Base-by-base conservation (phyloP, 2,113 vertebrate species). In the Chionodraco myersi region DNA sequence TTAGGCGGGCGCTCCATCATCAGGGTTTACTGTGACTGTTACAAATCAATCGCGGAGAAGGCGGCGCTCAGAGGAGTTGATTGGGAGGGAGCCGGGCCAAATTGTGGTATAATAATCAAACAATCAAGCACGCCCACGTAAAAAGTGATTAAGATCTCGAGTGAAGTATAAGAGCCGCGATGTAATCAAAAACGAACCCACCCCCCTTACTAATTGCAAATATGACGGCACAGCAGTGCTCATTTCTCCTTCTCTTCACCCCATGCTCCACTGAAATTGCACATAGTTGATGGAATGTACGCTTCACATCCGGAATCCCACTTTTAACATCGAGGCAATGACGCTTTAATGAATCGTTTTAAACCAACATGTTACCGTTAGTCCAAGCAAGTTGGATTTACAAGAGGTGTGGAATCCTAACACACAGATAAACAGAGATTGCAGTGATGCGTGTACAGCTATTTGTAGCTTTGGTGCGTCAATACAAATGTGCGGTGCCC, bases 101-200 rank as follows among this genome's bases (percentile, higher is more conserved):
- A 89, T 80, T 73, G 88, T 82, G 87, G 84, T 76, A 41, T 41
- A 64, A 92, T 93, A 89, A 93, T 93, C 89, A 90, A 82, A 92
- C 91, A 93, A 92, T 92, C 91, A 92, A 88, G 86, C 93, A 80
- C 86, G 79, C 85, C 85, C 78, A 86, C 87, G 85, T 83, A 89
- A 69, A 89, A 83, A 88, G 87, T 91, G 89, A 93, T 92, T 92
- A 90, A 89, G 77, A 93, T 86, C 90, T 88, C 88, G 80, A 93
- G 86, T 80, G 77, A 86, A 88, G 81, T 84, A 66, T 80, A 85
- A 82, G 83, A 84, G 78, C 62, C 0, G 4, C 85, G 86, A 91
- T 94, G 92, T 93, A 94, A 94, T 95, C 89, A 94, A 82, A 86
- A 89, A 85, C 56, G 1, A 84, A 63, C 80, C 84, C 86, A 56